A percentile compares a stretch with the other conserved stretches of the same genome.
Conservation (phyloP, 2,888 invertebrate species). For the Lacanobia wlatinum region DNA sequence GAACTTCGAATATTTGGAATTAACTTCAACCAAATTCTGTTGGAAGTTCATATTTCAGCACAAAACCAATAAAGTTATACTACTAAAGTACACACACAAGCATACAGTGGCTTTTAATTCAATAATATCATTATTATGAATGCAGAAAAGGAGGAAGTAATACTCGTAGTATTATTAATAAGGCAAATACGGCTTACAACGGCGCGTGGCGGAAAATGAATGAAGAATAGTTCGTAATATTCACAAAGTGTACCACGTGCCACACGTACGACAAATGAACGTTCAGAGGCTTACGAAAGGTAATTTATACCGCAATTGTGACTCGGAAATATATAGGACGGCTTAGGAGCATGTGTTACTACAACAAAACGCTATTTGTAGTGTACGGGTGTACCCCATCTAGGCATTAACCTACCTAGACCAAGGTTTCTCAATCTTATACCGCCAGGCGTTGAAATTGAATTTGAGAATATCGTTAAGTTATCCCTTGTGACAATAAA, state of each 20-base stretch:
- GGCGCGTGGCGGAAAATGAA: constrained; percentile 34
- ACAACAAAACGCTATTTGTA: constrained; percentile 34
- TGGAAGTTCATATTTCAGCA: background rate
- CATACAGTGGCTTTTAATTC: background rate
- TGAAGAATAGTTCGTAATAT: constrained; percentile 40
- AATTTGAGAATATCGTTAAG: background rate
- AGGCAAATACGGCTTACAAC: constrained; percentile 15
- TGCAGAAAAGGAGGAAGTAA: background rate
- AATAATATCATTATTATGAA: constrained; percentile 2
- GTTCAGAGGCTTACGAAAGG: constrained; percentile 43
- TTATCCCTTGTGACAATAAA: background rate
- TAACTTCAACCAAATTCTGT: constrained; percentile 8
- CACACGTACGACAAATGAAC: constrained; percentile 63
- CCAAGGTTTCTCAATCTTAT: constrained; percentile 3
- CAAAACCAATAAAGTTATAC: background rate
- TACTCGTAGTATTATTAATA: constrained; percentile 12
- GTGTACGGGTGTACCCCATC: constrained; percentile 22
- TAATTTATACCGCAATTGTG: constrained; percentile 64
- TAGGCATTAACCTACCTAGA: background rate
- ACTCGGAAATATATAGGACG: constrained; percentile 51
- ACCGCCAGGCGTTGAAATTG: background rate
- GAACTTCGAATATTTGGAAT: constrained; percentile 19
- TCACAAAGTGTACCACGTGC: constrained; percentile 30
- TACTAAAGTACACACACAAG: background rate
- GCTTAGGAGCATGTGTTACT: constrained; percentile 39